Evolutionary conservation across 2,113 vertebrate genomes (phyloP).

Genomic region (Cranoglanis bouderius): DNA sequence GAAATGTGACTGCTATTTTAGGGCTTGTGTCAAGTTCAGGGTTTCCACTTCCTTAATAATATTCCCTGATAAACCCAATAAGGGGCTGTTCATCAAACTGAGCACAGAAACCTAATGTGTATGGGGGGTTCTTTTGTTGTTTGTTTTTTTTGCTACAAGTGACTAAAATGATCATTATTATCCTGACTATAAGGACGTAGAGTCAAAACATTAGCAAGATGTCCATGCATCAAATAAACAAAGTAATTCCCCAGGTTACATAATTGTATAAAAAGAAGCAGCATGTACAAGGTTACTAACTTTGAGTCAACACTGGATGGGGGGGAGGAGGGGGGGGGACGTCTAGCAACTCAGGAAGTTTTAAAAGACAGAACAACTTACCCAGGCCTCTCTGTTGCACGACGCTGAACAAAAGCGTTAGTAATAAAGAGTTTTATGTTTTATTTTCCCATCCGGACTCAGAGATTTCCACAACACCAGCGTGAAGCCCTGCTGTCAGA

Average conservation of each 20-base stretch:
- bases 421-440: not conserved
- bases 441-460: not conserved
- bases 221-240: not conserved
- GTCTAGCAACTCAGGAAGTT: not conserved
- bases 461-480: not conserved
- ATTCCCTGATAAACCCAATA: not conserved
- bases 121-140: no score
- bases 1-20: not conserved
- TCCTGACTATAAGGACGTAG: not conserved
- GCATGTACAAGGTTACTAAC: not conserved
- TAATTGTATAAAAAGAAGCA: not conserved
- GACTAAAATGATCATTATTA: not conserved
- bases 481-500: not conserved
- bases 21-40: not conserved
- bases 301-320: not conserved
- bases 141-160: not conserved
- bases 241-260: not conserved
- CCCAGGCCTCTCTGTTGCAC: not conserved
- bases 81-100: not conserved
- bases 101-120: not conserved
- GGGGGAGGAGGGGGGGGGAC: no score
- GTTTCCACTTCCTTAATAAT: not conserved
- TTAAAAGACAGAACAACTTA: constrained; percentile 18
- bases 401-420: not conserved
- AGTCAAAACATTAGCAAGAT: not conserved